Percentiles rank a stretch among this genome's conserved stretches.
Conservation (phyloP, 2,113 vertebrate genomes). For the Barnardius zonarius region DNA sequence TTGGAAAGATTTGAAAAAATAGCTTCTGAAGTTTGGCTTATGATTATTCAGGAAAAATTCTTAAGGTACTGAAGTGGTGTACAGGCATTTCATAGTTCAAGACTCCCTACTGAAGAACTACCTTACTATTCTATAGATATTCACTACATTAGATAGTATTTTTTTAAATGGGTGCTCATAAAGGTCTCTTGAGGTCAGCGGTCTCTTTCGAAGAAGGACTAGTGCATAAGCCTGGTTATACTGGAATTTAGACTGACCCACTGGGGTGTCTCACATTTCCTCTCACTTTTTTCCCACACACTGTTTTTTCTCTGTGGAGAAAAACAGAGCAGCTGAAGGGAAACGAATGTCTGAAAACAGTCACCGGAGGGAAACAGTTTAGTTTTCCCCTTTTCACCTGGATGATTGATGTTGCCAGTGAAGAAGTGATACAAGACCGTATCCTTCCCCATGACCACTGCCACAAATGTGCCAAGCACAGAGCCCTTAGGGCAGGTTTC, state of each 20-base stretch:
- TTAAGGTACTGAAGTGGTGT: not conserved
- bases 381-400: not conserved
- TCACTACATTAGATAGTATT: not conserved
- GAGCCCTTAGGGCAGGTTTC: not conserved
- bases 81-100: not conserved
- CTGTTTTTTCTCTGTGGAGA: not conserved
- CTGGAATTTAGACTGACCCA: not conserved
- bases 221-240: not conserved
- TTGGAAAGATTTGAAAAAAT: not conserved
- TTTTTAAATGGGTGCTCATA: not conserved
- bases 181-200: not conserved
- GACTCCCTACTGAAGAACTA: not conserved
- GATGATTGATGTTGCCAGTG: not conserved
- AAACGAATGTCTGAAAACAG: not conserved
- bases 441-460: not conserved
- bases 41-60: not conserved
- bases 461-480: accelerated
- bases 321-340: not conserved
- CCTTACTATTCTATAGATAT: not conserved
- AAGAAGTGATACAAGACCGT: not conserved
- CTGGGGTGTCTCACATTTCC: not conserved
- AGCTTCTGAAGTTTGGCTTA: not conserved
- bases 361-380: not conserved
- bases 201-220: not conserved
- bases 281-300: not conserved